Percentiles rank a stretch among this genome's conserved stretches.
These are phyloP conservation scores for Ellobium chinense DNA, from an alignment of 2,888 invertebrate genomes.

Conservation along the genomic window DNA sequence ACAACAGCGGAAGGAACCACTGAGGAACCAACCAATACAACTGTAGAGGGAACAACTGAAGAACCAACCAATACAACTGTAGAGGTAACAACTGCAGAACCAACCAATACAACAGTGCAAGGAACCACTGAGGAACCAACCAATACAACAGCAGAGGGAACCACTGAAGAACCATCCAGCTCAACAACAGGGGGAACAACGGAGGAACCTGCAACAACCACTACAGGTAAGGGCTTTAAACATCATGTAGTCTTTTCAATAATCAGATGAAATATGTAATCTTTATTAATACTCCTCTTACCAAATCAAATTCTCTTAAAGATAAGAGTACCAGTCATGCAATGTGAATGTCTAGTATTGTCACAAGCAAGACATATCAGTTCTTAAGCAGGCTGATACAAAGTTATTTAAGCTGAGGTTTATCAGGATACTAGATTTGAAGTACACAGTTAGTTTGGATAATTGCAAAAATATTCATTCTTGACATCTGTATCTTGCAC, in stretches of 20 bases:
- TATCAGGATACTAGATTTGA: too few species aligned
- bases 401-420: too few species aligned
- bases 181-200: not conserved
- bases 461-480: too few species aligned
- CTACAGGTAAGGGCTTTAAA: not conserved
- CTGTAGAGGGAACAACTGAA: not conserved
- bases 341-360: too few species aligned
- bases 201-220: not conserved
- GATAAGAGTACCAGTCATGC: too few species aligned
- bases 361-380: too few species aligned
- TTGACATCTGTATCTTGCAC: too few species aligned
- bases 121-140: conserved; percentile 2
- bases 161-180: not conserved
- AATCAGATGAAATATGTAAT: too few species aligned
- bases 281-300: too few species aligned
- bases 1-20: conserved; percentile 3
- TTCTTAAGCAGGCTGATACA: too few species aligned
- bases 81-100: not conserved
- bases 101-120: not conserved
- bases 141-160: not conserved
- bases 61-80: not conserved
- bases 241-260: not conserved
- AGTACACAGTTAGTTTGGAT: too few species aligned
- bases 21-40: not conserved
- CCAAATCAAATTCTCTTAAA: too few species aligned